phyloP scores from a whole-genome alignment of 2,113 vertebrate genomes.

The Carassius gibelio region DNA sequence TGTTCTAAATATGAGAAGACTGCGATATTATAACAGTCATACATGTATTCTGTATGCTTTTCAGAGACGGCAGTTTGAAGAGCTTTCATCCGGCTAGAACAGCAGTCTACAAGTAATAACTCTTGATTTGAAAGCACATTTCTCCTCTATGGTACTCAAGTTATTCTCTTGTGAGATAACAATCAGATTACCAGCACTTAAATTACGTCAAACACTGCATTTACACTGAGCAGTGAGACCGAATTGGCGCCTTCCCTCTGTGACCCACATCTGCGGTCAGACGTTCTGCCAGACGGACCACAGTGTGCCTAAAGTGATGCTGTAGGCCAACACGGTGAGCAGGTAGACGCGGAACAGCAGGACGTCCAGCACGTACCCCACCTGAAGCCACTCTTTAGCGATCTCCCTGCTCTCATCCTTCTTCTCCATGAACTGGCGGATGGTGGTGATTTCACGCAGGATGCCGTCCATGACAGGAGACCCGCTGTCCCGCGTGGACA shows the following conservation, averaged over 20 bases:
- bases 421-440: conserved; percentile 87
- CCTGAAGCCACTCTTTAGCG: conserved; percentile 90
- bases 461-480: conserved; percentile 71
- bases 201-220: conserved; percentile 34
- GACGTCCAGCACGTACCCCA: conserved; percentile 89
- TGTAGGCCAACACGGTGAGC: conserved; percentile 84
- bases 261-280: conserved; percentile 66
- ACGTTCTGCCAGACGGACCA: conserved; percentile 92
- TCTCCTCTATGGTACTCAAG: conserved; percentile 11
- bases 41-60: neutral
- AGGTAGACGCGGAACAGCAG: conserved; percentile 92
- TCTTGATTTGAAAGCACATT: conserved; percentile 20
- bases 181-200: conserved; percentile 25
- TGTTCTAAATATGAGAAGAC: neutral
- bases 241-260: neutral
- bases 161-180: conserved; percentile 30
- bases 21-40: neutral
- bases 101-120: conserved; percentile 12
- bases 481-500: conserved; percentile 64
- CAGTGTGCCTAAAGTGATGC: conserved; percentile 84
- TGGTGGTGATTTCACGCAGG: conserved; percentile 83
- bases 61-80: conserved; percentile 6
- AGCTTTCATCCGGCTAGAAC: neutral
- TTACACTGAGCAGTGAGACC: conserved; percentile 7
- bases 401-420: conserved; percentile 82